Evolutionary conservation across 2,797 vertebrate genomes (phyloP), one percentile per base, ranked within the genome.

Genomic region (Holocentrus rufus): DNA sequence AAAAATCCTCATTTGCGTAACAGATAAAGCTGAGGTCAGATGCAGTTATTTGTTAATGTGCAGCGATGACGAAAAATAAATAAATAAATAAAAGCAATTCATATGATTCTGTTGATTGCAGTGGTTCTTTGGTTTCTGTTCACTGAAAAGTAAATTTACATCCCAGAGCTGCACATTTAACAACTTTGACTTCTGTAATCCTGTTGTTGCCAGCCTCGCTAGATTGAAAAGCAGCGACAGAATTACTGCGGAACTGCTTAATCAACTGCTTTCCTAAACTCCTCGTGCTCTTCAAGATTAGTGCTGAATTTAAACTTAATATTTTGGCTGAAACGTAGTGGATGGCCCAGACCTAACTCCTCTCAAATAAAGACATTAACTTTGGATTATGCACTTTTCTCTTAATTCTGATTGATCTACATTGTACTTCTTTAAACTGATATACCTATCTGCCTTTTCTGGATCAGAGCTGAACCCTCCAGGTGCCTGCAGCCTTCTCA

Each of bases 401-500:
- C n/a, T 50, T 50, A 10, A 22, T 50, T 22, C n/a, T 20, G n/a
- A 50, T 50, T 46, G 36, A 25, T 23, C 22, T 62, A 8, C 7
- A 22, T 11, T 54, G 31, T 1, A 2, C 25, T 30, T 18, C 4
- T 30, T 30, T n/a, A 20, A 23, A 17, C 15, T 70, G 15, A 1
- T 7, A 61, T 77, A 84, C 47, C 57, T 2, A 0, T 84, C 23
- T 79, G 25, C 60, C 49, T 46, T 39, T 46, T 36, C 54, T 53
- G 50, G 57, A 23, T 50, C 89, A 94, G 95, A 95, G 49, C 81
- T 96, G 71, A 93, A 96, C 60, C 95, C 95, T 0, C 95, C 95
- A 0, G 95, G 94, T 3, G 93, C 94, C 0, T 96, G 95, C 67
- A 94, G 91, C 62, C 85, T 93, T 54, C 89, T 96, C 58, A 96